Base-by-base conservation (phyloP, 1,140 invertebrate species). In the Druon quercuslanigerum region DNA sequence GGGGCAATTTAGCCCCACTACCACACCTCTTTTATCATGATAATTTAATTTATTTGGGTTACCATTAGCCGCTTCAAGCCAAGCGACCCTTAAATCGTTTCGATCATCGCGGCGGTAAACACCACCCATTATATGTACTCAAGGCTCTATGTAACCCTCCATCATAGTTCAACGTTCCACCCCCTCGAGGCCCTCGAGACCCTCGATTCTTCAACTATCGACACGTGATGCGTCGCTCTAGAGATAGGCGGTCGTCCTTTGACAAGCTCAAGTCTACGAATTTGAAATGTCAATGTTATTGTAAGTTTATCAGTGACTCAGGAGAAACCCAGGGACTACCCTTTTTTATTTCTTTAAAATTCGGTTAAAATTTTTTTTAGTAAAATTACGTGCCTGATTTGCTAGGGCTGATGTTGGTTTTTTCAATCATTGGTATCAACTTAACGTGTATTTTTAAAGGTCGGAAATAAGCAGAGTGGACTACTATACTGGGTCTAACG, bases 1-100 rank as follows among this genome's bases (percentile, higher is more conserved):
- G 75, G 78, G 74, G 70, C 77, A 71, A 77, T 57, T 72, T 60
- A 52, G 40, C 54, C 79, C 79, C 78, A 79, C 74, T 77, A 66
- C 40, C 71, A 57, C 72, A 76, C 82, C 80, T 84, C 86, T 83
- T 90, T 90, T 90, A 89, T 90, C 81, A 90, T 90, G 88, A 90
- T 90, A 90, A 90, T 90, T 90, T 90, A 89, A 90, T 90, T 90
- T 88, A 90, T 90, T 90, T 89, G 86, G 87, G 85, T 83, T 88
- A 84, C 88, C 85, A 88, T 89, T 89, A 87, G 89, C 84, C 87
- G 82, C 81, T 90, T 89, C 84, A 87, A 87, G 87, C 85, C 85
- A 52, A 54, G 60, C 81, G 83, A 87, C 88, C 87, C 87, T 88
- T 87, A 87, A 90, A 89, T 86, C 76, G 87, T 87, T 77, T 82